Evolutionary conservation across 2,113 vertebrate genomes (phyloP).

Genomic region (Zapus hudsonius): DNA sequence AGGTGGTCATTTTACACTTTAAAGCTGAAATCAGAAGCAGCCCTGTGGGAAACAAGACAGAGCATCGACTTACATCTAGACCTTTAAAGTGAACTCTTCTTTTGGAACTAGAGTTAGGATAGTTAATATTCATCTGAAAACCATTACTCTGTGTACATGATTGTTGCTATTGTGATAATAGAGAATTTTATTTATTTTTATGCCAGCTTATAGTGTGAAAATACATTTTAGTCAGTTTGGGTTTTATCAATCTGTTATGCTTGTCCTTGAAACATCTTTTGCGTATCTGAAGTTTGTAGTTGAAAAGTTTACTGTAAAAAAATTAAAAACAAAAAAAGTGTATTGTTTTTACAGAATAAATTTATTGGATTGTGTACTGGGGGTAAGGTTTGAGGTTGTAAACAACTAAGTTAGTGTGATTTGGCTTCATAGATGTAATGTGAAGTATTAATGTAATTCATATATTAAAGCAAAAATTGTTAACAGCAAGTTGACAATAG

Average conservation of each 20-base stretch:
- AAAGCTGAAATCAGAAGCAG: conserved; percentile 82
- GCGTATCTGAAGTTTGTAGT: conserved; percentile 96
- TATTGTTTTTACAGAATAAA: conserved; percentile 99
- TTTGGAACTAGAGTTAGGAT: conserved; percentile 86
- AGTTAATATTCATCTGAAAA: conserved; percentile 84
- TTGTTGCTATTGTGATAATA: conserved; percentile 89
- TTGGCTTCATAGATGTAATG: conserved; percentile 89
- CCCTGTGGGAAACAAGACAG: conserved; percentile 85
- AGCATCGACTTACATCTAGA: conserved; percentile 81
- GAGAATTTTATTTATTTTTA: conserved; percentile 92
- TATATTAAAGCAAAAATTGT: conserved; percentile 90
- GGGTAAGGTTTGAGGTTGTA: conserved; percentile 89
- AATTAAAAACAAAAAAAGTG: conserved; percentile 89
- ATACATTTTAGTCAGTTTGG: conserved; percentile 86
- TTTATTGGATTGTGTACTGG: conserved; percentile 94
- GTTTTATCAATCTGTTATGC: conserved; percentile 90
- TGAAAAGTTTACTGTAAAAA: conserved; percentile 92
- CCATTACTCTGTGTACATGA: conserved; percentile 88
- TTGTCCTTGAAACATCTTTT: conserved; percentile 92
- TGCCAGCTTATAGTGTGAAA: conserved; percentile 89
- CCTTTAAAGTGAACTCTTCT: conserved; percentile 81
- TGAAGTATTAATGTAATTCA: conserved; percentile 90
- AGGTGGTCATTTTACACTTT: conserved; percentile 81
- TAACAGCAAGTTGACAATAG: conserved; percentile 86
- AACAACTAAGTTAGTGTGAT: conserved; percentile 88